These are phyloP conservation scores for Cettia cetti DNA, from an alignment of 2,113 vertebrate genomes.

Conservation along the genomic window DNA sequence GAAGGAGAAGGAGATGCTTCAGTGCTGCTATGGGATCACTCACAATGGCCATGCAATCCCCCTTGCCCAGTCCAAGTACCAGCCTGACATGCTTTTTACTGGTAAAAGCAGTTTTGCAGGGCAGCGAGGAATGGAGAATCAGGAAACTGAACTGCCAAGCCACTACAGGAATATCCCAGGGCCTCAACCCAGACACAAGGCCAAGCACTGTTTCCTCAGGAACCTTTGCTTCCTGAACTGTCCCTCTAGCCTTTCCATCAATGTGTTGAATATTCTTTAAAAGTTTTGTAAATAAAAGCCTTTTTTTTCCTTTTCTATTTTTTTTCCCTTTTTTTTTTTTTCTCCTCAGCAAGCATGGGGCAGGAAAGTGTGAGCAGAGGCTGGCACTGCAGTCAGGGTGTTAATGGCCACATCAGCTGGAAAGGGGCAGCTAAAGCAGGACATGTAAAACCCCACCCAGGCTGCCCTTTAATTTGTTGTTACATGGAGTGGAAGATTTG, in stretches of 20 bases:
- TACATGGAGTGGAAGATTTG: conserved; percentile 65
- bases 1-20: neutral
- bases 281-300: neutral
- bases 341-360: neutral
- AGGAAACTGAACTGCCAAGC: neutral
- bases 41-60: fast-evolving
- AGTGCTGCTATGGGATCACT: neutral
- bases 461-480: conserved; percentile 67
- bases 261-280: neutral
- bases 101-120: neutral
- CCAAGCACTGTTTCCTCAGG: neutral
- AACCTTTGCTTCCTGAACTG: neutral
- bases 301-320: neutral
- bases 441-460: conserved; percentile 50
- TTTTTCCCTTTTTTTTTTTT: neutral
- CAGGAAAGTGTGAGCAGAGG: neutral
- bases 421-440: conserved; percentile 30
- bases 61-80: neutral
- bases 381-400: neutral
- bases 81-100: neutral
- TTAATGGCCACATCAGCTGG: conserved; percentile 25
- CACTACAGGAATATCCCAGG: neutral
- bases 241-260: neutral
- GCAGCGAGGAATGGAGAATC: neutral
- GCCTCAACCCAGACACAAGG: neutral